Evolutionary conservation across 2,888 invertebrate species (phyloP).

Genomic region (Arrhopalites spinosus): DNA sequence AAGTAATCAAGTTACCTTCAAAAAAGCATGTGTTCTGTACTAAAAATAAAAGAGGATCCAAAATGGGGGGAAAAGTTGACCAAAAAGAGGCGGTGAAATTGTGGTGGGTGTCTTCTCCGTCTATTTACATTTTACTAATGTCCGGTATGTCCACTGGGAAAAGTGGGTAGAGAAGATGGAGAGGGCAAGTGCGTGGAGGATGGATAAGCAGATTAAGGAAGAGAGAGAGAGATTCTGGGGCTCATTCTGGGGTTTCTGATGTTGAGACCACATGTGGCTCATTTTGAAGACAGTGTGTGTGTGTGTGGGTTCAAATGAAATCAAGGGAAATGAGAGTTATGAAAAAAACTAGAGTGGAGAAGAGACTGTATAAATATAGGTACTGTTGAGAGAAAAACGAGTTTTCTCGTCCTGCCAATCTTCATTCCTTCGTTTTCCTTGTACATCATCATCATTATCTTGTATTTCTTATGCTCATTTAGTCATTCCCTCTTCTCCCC

Average conservation of each 20-base stretch:
- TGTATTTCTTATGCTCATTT: neutral
- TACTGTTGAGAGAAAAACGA: conserved; percentile 1
- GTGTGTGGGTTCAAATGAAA: conserved; percentile 12
- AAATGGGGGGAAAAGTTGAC: neutral
- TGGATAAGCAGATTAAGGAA: too few species aligned
- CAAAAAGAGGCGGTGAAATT: neutral
- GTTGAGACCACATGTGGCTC: neutral
- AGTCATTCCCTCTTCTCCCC: neutral
- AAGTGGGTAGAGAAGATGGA: too few species aligned
- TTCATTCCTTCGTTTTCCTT: neutral
- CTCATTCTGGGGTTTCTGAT: too few species aligned
- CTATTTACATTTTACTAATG: too few species aligned
- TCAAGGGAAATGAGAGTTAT: neutral
- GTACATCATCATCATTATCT: neutral
- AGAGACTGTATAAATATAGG: neutral
- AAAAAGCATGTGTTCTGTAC: neutral
- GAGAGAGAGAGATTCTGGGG: too few species aligned
- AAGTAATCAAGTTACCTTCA: neutral
- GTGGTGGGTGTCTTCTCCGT: neutral
- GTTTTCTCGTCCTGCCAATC: conserved; percentile 12
- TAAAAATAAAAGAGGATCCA: neutral
- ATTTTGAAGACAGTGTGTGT: neutral
- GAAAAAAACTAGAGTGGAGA: conserved; percentile 1
- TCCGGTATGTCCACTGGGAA: too few species aligned
- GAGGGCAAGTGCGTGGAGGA: too few species aligned